These are phyloP conservation scores for Dicycla oo DNA, from an alignment of 2,888 invertebrate species.

Conservation along the genomic window DNA sequence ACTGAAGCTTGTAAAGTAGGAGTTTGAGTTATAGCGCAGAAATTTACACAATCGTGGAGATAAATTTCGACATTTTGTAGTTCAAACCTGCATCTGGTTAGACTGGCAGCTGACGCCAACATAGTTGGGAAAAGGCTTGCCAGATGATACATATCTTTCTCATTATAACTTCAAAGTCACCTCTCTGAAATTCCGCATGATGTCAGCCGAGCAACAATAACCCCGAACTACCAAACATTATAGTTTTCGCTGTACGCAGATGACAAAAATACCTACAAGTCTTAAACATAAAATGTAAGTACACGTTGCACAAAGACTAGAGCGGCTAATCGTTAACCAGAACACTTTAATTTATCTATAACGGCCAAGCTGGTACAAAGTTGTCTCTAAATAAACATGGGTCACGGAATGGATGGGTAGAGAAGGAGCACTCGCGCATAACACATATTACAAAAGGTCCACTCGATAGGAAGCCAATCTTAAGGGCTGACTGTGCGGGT, in stretches of 20 bases:
- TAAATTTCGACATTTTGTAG: not conserved
- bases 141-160: not conserved
- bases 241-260: slow-evolving; percentile 39
- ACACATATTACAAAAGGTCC: slow-evolving; percentile 17
- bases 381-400: slow-evolving; percentile 61
- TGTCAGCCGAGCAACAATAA: slow-evolving; percentile 12
- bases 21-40: not conserved
- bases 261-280: slow-evolving; percentile 39
- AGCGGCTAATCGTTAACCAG: slow-evolving; percentile 62
- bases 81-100: not conserved
- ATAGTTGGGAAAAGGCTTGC: not conserved
- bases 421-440: slow-evolving; percentile 32
- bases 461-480: not conserved
- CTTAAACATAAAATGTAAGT: slow-evolving; percentile 52
- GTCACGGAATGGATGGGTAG: not conserved
- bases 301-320: slow-evolving; percentile 54
- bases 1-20: not conserved
- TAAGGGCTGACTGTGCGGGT: not conserved
- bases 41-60: too few relatives aligned
- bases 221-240: slow-evolving; percentile 27
- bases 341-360: slow-evolving; percentile 63
- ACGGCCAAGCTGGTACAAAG: slow-evolving; percentile 61
- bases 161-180: slow-evolving; percentile 27
- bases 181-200: slow-evolving; percentile 20
- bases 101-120: not conserved